A percentile compares a stretch with the other conserved stretches of the same genome.
These are phyloP conservation scores for Dicrurus megarhynchus DNA, from an alignment of 2,113 vertebrate species.

Conservation along the genomic window DNA sequence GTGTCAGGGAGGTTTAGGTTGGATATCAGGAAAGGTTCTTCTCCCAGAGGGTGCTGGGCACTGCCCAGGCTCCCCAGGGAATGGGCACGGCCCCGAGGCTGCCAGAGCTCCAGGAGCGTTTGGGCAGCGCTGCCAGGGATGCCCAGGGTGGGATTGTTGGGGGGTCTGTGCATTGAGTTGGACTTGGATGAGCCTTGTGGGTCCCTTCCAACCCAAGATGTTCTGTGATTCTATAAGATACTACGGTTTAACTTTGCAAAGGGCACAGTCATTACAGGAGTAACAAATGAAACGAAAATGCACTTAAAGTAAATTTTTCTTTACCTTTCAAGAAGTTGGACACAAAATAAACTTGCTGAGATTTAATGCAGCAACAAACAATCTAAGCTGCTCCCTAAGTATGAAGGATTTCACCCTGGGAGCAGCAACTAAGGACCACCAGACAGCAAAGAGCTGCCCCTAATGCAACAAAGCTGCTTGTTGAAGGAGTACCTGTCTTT, in stretches of 20 bases:
- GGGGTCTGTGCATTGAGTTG: background rate
- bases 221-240: background rate
- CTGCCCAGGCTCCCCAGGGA: background rate
- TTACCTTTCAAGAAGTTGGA: background rate
- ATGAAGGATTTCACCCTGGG: background rate
- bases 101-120: background rate
- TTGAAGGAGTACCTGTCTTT: background rate
- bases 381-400: background rate
- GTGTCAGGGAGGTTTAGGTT: fast-evolving
- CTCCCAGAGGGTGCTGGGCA: background rate
- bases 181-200: fast-evolving
- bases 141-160: background rate
- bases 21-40: background rate
- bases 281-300: background rate
- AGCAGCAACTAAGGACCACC: background rate
- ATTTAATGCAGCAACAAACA: background rate
- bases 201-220: fast-evolving
- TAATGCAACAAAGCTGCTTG: background rate
- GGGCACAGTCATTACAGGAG: background rate
- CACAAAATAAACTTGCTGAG: background rate
- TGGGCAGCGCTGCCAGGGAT: background rate
- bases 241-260: background rate
- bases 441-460: background rate
- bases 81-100: background rate
- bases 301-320: background rate